These are phyloP conservation scores for Eupleurogrammus muticus DNA, from an alignment of 2,797 vertebrate genomes.

Conservation along the genomic window DNA sequence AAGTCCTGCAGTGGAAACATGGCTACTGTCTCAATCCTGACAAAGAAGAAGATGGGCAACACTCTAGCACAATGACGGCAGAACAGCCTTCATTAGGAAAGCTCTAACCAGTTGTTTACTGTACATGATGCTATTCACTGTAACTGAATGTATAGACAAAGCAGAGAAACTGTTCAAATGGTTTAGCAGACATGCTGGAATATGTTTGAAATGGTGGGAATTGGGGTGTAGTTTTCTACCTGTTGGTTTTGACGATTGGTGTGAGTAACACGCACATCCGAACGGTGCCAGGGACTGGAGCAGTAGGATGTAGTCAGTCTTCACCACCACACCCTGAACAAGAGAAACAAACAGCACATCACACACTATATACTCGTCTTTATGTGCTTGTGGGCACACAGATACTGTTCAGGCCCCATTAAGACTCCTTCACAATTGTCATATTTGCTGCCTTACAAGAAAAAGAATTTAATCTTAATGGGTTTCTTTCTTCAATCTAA, in stretches of 20 bases:
- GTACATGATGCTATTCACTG: constrained; percentile 14
- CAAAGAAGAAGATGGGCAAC: constrained; percentile 35
- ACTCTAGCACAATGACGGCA: constrained; percentile 7
- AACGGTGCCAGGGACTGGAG: constrained; percentile 93
- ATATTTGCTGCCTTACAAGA: too few species aligned
- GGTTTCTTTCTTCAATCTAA: too few species aligned
- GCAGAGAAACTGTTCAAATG: neutral
- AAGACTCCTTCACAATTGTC: too few species aligned
- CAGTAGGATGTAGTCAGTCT: constrained; percentile 93
- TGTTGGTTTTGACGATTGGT: constrained; percentile 92
- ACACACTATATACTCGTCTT: neutral
- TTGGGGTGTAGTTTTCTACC: constrained; percentile 77
- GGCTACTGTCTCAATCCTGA: constrained; percentile 35
- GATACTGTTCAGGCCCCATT: neutral
- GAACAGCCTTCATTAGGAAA: constrained; percentile 22
- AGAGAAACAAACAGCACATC: neutral
- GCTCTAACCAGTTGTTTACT: constrained; percentile 30
- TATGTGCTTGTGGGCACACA: neutral
- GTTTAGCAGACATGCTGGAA: neutral
- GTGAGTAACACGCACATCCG: constrained; percentile 93
- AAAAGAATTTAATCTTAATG: too few species aligned
- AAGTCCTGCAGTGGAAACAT: too few species aligned
- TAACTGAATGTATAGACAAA: constrained; percentile 11
- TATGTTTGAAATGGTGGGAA: neutral
- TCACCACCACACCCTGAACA: constrained; percentile 89